Evolutionary conservation across 2,888 invertebrate genomes (phyloP).

Genomic region (Smittia aterrima): DNA sequence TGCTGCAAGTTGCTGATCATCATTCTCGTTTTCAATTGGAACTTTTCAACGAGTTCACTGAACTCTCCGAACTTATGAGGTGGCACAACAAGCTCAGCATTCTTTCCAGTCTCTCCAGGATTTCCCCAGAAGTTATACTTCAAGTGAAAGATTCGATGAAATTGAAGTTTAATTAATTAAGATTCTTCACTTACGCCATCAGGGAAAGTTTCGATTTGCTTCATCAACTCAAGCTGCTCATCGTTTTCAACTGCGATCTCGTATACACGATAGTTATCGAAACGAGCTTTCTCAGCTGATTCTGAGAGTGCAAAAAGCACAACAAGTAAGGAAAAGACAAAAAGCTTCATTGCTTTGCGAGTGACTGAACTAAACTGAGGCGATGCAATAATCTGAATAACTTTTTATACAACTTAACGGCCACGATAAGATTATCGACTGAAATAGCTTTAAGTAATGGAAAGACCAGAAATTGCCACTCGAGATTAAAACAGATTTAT

Average conservation of each 20-base stretch:
- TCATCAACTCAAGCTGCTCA: constrained; percentile 22
- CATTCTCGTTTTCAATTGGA: neutral
- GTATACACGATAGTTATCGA: constrained; percentile 43
- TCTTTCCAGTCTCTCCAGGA: neutral
- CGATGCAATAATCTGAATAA: neutral
- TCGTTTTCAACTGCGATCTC: constrained; percentile 10
- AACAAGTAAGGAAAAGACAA: neutral
- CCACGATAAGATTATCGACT: no score
- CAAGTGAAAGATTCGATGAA: neutral
- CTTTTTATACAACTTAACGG: no score
- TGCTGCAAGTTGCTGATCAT: constrained; percentile 15
- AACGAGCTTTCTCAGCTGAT: constrained; percentile 42
- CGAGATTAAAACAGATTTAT: no score
- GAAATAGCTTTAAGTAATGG: no score
- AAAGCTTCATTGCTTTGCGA: neutral
- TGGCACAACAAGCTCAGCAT: constrained; percentile 19
- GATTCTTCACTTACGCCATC: constrained; percentile 16
- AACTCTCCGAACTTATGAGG: constrained; percentile 35
- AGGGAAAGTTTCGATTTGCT: constrained; percentile 29
- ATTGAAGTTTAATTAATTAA: neutral
- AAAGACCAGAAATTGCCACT: no score
- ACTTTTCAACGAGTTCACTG: constrained; percentile 16
- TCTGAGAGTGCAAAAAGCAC: neutral
- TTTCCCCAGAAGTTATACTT: no score
- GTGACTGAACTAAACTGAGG: neutral